These are phyloP conservation scores for Tenebrio molitor DNA, from an alignment of 1,140 invertebrate genomes.

Conservation along the genomic window DNA sequence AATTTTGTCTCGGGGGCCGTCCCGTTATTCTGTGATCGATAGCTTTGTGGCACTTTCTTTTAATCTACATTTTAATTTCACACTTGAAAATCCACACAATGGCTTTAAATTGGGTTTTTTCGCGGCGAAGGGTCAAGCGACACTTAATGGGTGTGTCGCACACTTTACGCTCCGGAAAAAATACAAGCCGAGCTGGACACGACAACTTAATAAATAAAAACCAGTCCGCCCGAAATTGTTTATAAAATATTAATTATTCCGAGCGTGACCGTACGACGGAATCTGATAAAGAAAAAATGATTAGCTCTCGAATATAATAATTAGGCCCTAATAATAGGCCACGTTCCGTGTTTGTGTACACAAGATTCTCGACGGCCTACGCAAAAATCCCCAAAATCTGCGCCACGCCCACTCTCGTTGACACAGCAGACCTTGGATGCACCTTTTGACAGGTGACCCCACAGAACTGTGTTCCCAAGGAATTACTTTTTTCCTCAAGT, in stretches of 20 bases:
- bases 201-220: constrained; percentile 2
- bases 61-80: constrained; percentile 41
- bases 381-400: constrained; percentile 13
- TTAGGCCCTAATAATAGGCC: background rate
- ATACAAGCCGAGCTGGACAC: background rate
- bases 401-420: too few relatives aligned
- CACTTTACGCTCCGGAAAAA: background rate
- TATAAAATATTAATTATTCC: constrained; percentile 1
- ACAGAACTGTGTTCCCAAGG: too few relatives aligned
- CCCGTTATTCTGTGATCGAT: constrained; percentile 36
- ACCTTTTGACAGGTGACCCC: too few relatives aligned
- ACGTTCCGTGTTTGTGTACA: background rate
- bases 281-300: background rate
- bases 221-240: background rate
- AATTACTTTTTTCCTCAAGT: constrained; percentile 7
- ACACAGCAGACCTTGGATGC: too few relatives aligned
- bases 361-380: constrained; percentile 7
- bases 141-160: constrained; percentile 16
- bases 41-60: constrained; percentile 36
- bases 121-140: constrained; percentile 5
- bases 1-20: background rate
- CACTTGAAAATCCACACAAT: constrained; percentile 19
- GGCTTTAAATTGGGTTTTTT: constrained; percentile 32
- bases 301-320: constrained; percentile 4
- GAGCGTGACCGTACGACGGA: background rate